Conservation (phyloP, 2,113 vertebrate genomes). For the Gobio gobio region DNA sequence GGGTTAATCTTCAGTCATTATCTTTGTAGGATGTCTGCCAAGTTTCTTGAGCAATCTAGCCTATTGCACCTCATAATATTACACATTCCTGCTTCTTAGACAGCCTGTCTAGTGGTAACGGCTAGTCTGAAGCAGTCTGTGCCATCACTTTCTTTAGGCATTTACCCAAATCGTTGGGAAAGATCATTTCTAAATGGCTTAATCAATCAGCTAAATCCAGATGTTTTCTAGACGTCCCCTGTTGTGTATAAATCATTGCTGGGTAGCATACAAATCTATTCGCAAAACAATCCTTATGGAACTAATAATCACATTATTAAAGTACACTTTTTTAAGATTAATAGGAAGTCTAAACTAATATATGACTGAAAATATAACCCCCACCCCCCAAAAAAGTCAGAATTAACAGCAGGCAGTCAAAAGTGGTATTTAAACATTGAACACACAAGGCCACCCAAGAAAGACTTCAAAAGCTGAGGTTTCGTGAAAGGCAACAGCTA, state of each 20-base stretch:
- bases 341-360: background rate
- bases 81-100: slow-evolving; percentile 14
- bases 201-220: slow-evolving; percentile 21
- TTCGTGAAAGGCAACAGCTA: background rate
- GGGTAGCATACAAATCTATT: background rate
- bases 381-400: background rate
- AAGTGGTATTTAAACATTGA: background rate
- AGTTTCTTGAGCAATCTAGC: slow-evolving; percentile 8
- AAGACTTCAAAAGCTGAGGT: background rate
- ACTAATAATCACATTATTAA: slow-evolving; percentile 9
- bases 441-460: background rate
- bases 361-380: background rate
- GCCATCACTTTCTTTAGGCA: background rate
- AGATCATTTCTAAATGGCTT: slow-evolving; percentile 4
- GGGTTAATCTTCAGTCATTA: slow-evolving; percentile 1
- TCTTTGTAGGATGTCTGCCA: background rate
- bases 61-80: background rate
- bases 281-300: background rate
- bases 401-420: slow-evolving; percentile 6
- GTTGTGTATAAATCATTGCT: background rate
- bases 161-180: slow-evolving; percentile 30
- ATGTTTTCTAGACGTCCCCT: background rate
- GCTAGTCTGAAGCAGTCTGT: background rate
- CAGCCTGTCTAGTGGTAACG: slow-evolving; percentile 8
- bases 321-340: background rate